These are phyloP conservation scores for Montipora efflorescens DNA, from an alignment of 64 coral and sea anemone species.

Conservation along the genomic window DNA sequence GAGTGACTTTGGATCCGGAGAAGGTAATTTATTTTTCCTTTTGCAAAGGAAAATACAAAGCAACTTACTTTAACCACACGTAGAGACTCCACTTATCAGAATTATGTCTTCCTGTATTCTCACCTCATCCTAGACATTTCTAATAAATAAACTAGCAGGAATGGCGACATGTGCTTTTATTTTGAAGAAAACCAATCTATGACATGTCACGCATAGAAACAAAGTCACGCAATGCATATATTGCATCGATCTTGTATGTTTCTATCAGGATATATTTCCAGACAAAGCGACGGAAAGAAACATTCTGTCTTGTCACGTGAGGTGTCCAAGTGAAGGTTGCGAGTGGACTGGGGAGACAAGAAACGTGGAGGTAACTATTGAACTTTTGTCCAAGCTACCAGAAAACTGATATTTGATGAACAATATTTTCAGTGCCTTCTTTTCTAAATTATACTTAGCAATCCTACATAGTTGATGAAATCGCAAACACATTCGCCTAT, in stretches of 20 bases:
- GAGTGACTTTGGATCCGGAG: constrained; percentile 35
- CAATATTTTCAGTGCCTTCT: too few relatives aligned
- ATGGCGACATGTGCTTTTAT: background rate
- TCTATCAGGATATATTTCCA: constrained; percentile 32
- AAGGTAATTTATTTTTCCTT: constrained; percentile 5
- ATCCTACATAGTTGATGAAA: too few relatives aligned
- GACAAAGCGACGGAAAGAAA: constrained; percentile 48
- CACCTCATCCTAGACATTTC: constrained; percentile 14
- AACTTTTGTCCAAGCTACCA: too few relatives aligned
- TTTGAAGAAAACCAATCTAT: background rate
- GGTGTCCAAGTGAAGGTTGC: constrained; percentile 32
- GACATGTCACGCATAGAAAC: background rate
- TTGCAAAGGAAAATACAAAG: background rate
- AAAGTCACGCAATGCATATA: background rate
- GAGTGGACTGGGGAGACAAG: constrained; percentile 33
- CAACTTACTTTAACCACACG: background rate
- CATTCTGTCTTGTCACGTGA: constrained; percentile 33
- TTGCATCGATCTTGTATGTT: background rate
- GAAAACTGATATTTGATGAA: too few relatives aligned
- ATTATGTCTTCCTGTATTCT: background rate
- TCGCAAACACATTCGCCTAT: too few relatives aligned
- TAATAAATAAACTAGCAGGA: constrained; percentile 44
- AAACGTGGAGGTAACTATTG: background rate
- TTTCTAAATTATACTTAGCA: too few relatives aligned
- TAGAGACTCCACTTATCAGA: background rate